These are phyloP conservation scores for Caenorhabditis angaria DNA, from an alignment of 2,888 invertebrate species.

Conservation along the genomic window DNA sequence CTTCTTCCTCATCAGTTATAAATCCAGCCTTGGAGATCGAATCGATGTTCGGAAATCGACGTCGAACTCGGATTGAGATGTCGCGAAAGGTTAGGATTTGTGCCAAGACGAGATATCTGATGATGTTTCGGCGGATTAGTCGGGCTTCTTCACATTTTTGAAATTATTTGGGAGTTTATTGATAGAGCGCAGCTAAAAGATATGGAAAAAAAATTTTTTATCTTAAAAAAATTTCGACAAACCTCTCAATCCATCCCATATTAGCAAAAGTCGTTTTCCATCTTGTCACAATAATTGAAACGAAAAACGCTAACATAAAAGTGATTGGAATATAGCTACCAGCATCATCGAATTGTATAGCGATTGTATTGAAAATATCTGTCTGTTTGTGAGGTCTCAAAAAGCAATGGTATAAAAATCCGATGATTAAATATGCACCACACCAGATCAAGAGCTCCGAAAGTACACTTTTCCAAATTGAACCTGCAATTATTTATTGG, in stretches of 20 bases:
- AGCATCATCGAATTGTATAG: conserved; percentile 35
- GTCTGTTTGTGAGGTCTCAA: conserved; percentile 18
- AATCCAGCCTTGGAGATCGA: conserved; percentile 50
- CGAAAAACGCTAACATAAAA: conserved; percentile 64
- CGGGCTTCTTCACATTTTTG: conserved; percentile 38
- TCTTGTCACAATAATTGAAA: conserved; percentile 56
- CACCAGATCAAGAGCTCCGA: conserved; percentile 59
- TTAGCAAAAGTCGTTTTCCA: conserved; percentile 48
- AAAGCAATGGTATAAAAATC: conserved; percentile 47
- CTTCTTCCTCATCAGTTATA: conserved; percentile 41
- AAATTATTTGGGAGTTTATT: conserved; percentile 42
- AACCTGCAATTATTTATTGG: conserved; percentile 33
- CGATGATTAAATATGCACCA: conserved; percentile 44
- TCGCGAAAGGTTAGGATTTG: conserved; percentile 63
- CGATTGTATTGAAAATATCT: conserved; percentile 12
- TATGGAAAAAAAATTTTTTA: not conserved
- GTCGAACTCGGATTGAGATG: conserved; percentile 59
- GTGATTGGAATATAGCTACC: conserved; percentile 55
- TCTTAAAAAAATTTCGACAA: not conserved
- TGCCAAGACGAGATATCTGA: conserved; percentile 45
- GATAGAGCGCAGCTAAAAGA: conserved; percentile 46
- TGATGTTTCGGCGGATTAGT: conserved; percentile 43
- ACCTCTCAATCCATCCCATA: conserved; percentile 56
- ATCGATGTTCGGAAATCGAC: conserved; percentile 59
- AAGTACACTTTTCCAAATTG: conserved; percentile 62